Conservation (phyloP, 2,113 vertebrate species). For the Apodemus sylvaticus region DNA sequence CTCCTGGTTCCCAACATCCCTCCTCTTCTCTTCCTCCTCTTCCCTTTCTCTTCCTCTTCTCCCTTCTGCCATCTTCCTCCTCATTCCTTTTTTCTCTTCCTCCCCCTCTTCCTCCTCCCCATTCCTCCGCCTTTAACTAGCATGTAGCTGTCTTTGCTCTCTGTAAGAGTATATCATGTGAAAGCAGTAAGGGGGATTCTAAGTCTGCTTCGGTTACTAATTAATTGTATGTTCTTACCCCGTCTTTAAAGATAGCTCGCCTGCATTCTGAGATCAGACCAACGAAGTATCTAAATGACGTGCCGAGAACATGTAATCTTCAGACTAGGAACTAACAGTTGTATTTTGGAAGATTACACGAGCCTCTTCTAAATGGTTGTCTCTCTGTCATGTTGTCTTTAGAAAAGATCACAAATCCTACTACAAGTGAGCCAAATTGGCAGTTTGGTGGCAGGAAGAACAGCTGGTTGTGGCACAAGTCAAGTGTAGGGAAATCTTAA, state of each 20-base stretch:
- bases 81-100: neutral
- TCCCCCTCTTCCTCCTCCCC: neutral
- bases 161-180: neutral
- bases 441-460: neutral
- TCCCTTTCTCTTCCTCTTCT: neutral
- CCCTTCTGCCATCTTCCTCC: neutral
- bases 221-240: neutral
- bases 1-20: too few species aligned
- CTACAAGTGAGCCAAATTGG: neutral
- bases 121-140: neutral
- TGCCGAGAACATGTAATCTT: neutral
- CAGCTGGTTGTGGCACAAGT: neutral
- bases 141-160: neutral
- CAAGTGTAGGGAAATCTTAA: neutral
- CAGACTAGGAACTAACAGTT: neutral
- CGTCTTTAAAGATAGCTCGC: neutral
- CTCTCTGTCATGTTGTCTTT: neutral
- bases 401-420: neutral
- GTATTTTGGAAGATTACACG: neutral
- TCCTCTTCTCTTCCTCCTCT: too few species aligned
- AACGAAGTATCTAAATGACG: neutral
- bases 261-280: constrained; percentile 12
- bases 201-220: neutral
- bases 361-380: neutral
- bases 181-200: neutral